A percentile compares a stretch with the other conserved stretches of the same genome.
Evolutionary conservation across 1,140 invertebrate species (phyloP).

Genomic region (Orussus abietinus): DNA sequence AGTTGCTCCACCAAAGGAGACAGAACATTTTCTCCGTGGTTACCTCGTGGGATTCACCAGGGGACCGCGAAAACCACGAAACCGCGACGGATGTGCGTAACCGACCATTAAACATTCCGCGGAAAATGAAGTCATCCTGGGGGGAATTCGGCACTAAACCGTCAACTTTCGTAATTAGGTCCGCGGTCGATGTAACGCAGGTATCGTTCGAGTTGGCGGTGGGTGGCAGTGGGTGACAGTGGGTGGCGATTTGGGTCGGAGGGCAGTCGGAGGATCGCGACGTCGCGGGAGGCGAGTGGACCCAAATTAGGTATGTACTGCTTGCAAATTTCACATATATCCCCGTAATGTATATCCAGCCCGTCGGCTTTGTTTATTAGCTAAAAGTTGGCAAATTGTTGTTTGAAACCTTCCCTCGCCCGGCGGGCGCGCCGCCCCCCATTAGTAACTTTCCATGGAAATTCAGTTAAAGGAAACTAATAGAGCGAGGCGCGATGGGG

Average conservation of each 20-base stretch:
- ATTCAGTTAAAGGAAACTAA: too few species aligned
- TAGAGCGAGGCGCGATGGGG: too few species aligned
- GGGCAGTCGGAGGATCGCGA: slow-evolving; percentile 2
- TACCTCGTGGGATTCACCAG: slow-evolving; percentile 3
- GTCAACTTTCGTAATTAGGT: slow-evolving; percentile 8
- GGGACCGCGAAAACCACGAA: slow-evolving; percentile 3
- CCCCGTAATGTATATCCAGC: too few species aligned
- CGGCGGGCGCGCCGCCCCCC: too few species aligned
- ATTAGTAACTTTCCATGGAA: too few species aligned
- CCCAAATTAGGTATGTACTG: not conserved
- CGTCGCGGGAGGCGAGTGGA: not conserved
- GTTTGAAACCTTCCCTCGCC: too few species aligned
- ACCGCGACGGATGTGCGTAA: slow-evolving; percentile 5
- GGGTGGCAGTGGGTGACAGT: too few species aligned
- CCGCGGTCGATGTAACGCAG: slow-evolving; percentile 2
- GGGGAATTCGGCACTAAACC: slow-evolving; percentile 12
- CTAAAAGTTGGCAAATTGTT: too few species aligned
- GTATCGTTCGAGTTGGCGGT: not conserved
- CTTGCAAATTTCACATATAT: not conserved
- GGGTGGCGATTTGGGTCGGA: not conserved
- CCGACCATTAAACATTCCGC: not conserved
- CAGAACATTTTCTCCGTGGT: not conserved
- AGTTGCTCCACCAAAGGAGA: slow-evolving; percentile 1
- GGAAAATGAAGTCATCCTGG: slow-evolving; percentile 1
- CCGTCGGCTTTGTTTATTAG: too few species aligned